Evolutionary conservation across 2,888 invertebrate species (phyloP), one percentile per base, ranked within the genome.

Genomic region (Parnassius glacialis): DNA sequence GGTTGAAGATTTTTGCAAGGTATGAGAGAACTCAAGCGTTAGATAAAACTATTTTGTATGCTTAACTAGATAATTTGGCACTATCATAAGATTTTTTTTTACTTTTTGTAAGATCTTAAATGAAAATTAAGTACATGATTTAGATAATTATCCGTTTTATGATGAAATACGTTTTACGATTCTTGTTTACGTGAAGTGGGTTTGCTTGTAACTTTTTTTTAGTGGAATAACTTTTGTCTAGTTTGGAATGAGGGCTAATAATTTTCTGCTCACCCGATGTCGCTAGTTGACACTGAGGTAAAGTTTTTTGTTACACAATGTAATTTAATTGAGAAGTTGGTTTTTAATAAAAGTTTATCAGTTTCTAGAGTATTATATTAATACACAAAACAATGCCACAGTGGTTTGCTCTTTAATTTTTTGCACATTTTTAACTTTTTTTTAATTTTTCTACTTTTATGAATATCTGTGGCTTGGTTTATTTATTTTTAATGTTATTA

Each of bases 21-120:
- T 74, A 74, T 75, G 73, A 72, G 69, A 65, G 71, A 74, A 74
- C 71, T 74, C 68, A 71, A 45, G 65, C 63, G 67, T 66, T 60
- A 76, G 79, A 81, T 81, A 79, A 78, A 71, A 68, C 72, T 71
- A 74, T 73, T 79, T 78, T 76, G 74, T 76, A 75, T 73, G 69
- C 70, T 72, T 71, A 68, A 70, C 65, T 67, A 62, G 64, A 67
- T 66, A 68, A 70, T 72, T 71, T 71, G 65, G 65, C 72, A 70
- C 67, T 70, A 73, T 74, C 73, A 10, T 13, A 48, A 48, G 52
- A 53, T 53, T 53, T 41, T 45, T 16, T 48, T 13, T 2, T 12
- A 48, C 16, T 13, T 52, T 45, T 44, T 43, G 42, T 47, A 45
- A 9, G 34, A 56, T 55, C 51, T 55, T 41, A 56, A 51, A 51